Conservation (phyloP, 2,797 vertebrate species). For the Catostomus latipinnis region DNA sequence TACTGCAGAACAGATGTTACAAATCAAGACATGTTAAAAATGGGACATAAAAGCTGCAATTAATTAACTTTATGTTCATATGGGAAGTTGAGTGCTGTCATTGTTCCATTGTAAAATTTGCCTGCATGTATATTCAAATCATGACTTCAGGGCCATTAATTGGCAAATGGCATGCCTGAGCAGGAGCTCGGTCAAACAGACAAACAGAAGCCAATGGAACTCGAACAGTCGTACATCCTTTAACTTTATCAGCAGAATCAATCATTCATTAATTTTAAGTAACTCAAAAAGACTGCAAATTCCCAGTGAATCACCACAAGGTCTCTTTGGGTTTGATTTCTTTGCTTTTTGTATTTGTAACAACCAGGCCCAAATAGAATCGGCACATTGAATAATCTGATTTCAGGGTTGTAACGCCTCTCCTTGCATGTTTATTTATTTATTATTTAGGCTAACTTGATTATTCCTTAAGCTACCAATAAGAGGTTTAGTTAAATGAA, state of each 20-base stretch:
- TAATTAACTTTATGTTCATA: constrained; percentile 46
- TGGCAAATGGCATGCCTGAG: neutral
- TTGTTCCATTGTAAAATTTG: constrained; percentile 57
- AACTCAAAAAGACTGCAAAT: neutral
- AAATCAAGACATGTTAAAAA: constrained; percentile 47
- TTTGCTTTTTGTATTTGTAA: neutral
- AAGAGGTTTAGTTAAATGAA: neutral
- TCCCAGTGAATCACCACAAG: neutral
- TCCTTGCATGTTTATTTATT: neutral
- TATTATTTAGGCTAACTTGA: neutral
- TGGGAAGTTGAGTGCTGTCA: constrained; percentile 52
- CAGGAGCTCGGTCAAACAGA: constrained; percentile 33
- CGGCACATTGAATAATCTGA: neutral
- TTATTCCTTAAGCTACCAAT: too few species aligned
- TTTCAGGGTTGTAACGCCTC: neutral
- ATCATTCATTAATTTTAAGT: neutral
- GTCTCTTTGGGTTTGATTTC: neutral
- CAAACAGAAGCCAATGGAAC: constrained; percentile 53
- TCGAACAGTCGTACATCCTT: constrained; percentile 50
- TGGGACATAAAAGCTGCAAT: constrained; percentile 24
- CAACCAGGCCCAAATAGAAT: neutral
- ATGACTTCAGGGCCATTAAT: constrained; percentile 17
- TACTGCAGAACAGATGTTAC: constrained; percentile 65
- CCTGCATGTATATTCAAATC: constrained; percentile 46
- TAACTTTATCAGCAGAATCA: constrained; percentile 17